These are phyloP conservation scores for Oncorhynchus keta DNA, from an alignment of 2,113 vertebrate species.

Conservation along the genomic window DNA sequence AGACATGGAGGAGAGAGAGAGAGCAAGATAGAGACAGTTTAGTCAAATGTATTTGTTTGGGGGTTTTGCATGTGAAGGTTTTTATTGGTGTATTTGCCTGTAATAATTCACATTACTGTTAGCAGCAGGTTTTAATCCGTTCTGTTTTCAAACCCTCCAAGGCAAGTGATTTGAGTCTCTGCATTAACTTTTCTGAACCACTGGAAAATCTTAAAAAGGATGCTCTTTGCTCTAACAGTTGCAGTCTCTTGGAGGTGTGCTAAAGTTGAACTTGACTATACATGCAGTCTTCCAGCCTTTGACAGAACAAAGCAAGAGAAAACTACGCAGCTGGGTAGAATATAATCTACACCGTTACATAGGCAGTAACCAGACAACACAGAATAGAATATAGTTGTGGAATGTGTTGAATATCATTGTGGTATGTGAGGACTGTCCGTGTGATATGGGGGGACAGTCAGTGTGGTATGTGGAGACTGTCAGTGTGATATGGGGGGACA, in stretches of 20 bases:
- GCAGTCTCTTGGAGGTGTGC: no score
- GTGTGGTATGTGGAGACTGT: no score
- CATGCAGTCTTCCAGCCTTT: no score
- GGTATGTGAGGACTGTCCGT: no score
- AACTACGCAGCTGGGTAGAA: no score
- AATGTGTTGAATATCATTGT: no score
- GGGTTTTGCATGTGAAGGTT: slow-evolving; percentile 50
- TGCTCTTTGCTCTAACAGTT: slow-evolving; percentile 17
- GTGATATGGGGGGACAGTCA: no score
- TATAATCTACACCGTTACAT: no score
- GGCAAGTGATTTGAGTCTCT: background rate
- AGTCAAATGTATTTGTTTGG: background rate
- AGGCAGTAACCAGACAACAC: background rate
- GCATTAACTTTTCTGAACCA: background rate
- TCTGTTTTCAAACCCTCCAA: slow-evolving; percentile 51
- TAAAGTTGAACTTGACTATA: no score
- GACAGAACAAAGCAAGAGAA: no score
- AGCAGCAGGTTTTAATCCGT: slow-evolving; percentile 56
- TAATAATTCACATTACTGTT: slow-evolving; percentile 60
- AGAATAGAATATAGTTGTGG: background rate
- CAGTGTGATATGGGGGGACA: no score
- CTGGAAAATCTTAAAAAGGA: slow-evolving; percentile 49
- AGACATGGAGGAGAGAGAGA: background rate
- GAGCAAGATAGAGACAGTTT: background rate
- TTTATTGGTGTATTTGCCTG: slow-evolving; percentile 49